phyloP scores from a whole-genome alignment of 2,797 vertebrate species.

The Potorous gilbertii region DNA sequence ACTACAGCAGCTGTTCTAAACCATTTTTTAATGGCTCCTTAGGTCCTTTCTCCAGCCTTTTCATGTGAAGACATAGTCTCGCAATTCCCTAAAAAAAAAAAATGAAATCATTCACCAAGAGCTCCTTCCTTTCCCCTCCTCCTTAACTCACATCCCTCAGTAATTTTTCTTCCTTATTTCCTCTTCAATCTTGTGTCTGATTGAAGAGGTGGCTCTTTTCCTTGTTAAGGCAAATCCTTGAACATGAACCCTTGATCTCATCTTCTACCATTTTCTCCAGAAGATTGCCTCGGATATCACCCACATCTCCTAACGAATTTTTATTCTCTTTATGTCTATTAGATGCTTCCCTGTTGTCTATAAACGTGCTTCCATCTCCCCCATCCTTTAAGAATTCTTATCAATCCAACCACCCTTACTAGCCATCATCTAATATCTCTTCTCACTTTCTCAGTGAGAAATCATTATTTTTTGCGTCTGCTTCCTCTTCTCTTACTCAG shows the following conservation, averaged over 20 bases:
- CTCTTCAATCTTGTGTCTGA: neutral
- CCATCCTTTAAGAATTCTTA: neutral
- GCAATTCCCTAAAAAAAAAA: neutral
- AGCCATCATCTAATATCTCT: neutral
- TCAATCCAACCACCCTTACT: neutral
- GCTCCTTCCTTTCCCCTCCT: neutral
- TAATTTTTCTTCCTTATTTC: neutral
- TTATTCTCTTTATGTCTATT: neutral
- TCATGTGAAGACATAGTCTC: neutral
- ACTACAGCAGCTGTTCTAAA: no score
- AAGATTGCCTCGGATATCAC: neutral
- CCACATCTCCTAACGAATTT: neutral
- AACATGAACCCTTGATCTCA: neutral
- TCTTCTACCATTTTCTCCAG: neutral
- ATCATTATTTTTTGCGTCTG: neutral
- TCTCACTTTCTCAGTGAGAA: neutral
- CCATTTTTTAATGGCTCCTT: neutral
- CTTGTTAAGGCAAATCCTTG: neutral
- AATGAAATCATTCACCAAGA: neutral
- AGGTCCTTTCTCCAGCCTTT: neutral
- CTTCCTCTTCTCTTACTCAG: neutral
- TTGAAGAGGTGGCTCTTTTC: no score
- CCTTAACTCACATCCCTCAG: neutral
- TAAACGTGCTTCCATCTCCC: neutral
- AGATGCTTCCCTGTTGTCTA: neutral